phyloP scores from a whole-genome alignment of 2,113 vertebrate species.

The Pelmatolapia mariae region DNA sequence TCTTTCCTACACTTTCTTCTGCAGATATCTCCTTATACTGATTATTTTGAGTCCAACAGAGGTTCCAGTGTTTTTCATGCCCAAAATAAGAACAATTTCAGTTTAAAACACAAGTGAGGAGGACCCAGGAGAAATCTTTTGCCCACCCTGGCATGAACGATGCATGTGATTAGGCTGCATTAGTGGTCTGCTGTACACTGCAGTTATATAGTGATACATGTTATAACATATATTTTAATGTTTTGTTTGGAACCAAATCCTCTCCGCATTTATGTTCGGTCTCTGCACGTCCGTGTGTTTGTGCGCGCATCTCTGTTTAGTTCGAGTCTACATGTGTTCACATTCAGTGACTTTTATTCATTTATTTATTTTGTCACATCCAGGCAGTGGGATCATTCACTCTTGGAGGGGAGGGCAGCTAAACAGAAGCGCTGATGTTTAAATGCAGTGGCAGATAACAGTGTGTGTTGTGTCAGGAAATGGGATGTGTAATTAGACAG shows the following conservation, averaged over 20 bases:
- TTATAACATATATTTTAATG: not conserved
- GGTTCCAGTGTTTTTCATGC: not conserved
- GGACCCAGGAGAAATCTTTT: not conserved
- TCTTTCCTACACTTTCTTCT: not conserved
- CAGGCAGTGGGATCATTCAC: not conserved
- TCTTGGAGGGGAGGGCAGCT: not conserved
- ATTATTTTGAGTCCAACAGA: not conserved
- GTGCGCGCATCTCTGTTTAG: not conserved
- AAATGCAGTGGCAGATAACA: constrained; percentile 51
- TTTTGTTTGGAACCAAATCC: not conserved
- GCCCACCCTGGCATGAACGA: not conserved
- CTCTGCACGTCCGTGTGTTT: not conserved
- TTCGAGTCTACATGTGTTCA: not conserved
- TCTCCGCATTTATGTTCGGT: not conserved
- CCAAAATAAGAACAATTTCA: not conserved
- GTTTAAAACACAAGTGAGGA: not conserved
- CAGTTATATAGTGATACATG: not conserved
- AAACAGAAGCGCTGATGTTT: constrained; percentile 35
- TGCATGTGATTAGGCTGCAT: not conserved
- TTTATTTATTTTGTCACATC: not conserved
- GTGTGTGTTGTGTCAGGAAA: constrained; percentile 55
- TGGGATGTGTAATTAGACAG: constrained; percentile 67
- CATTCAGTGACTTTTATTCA: not conserved
- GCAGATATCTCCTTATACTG: not conserved
- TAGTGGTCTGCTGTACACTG: not conserved